Conservation (phyloP, 2,797 vertebrate species). For the Sciurus vulgaris region DNA sequence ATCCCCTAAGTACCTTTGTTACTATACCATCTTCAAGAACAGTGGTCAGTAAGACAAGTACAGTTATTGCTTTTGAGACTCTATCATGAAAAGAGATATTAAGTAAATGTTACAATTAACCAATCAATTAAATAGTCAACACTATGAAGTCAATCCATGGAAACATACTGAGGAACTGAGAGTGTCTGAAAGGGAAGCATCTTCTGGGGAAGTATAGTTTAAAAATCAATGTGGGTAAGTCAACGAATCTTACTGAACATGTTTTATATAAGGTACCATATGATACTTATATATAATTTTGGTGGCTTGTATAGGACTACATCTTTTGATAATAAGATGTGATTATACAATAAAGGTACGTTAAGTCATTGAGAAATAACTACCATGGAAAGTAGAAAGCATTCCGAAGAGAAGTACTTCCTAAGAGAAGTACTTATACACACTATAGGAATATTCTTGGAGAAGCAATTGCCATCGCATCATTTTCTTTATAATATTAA, state of each 20-base stretch:
- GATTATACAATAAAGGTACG: neutral
- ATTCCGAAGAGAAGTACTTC: neutral
- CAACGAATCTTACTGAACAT: neutral
- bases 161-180: neutral
- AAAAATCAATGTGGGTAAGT: neutral
- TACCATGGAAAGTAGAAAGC: neutral
- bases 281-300: neutral
- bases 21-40: neutral
- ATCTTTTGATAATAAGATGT: neutral
- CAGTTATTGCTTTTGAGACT: neutral
- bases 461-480: neutral
- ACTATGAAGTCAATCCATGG: neutral
- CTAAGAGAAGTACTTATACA: neutral
- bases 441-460: neutral
- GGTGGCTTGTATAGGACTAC: neutral
- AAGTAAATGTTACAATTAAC: neutral
- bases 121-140: neutral
- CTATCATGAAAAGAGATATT: neutral
- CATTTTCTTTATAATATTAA: neutral
- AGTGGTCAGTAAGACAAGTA: neutral
- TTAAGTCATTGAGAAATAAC: constrained; percentile 10
- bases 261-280: neutral
- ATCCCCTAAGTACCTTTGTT: neutral
- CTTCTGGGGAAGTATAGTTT: neutral
- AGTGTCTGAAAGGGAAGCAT: neutral